These are phyloP conservation scores for Parambassis ranga DNA, from an alignment of 2,797 vertebrate species.

Conservation along the genomic window DNA sequence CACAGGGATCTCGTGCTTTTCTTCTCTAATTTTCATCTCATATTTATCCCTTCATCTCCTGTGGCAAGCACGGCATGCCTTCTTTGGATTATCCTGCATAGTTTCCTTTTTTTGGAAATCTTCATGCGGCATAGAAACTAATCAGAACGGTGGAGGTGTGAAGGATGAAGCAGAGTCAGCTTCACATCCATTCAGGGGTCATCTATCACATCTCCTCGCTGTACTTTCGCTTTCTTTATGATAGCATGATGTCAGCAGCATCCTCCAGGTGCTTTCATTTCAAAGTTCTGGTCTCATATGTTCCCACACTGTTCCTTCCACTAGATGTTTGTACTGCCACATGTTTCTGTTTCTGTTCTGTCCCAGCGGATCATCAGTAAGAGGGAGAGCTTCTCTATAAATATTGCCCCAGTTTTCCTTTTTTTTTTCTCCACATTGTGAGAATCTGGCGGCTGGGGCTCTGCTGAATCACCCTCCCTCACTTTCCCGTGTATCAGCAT, in stretches of 20 bases:
- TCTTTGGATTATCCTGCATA: conserved; percentile 6
- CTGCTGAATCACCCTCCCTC: conserved; percentile 63
- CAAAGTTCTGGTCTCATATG: neutral
- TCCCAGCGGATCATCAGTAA: conserved; percentile 53
- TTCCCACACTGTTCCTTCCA: conserved; percentile 1
- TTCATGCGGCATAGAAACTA: neutral
- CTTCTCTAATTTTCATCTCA: conserved; percentile 12
- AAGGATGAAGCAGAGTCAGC: neutral
- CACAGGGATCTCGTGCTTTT: conserved; percentile 6
- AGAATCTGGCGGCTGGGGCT: conserved; percentile 12
- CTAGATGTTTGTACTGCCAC: neutral
- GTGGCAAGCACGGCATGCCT: conserved; percentile 11
- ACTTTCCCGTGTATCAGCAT: conserved; percentile 32
- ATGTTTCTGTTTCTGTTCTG: conserved; percentile 17
- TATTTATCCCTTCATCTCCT: conserved; percentile 30
- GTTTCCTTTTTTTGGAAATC: conserved; percentile 43
- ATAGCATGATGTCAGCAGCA: conserved; percentile 4
- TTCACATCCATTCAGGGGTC: neutral
- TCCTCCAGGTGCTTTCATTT: conserved; percentile 10
- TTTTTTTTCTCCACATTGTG: neutral
- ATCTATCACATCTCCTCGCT: neutral
- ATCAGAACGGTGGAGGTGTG: neutral
- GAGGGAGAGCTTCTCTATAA: conserved; percentile 70
- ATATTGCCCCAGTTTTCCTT: conserved; percentile 72
- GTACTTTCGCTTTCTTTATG: neutral